Evolutionary conservation across 2,888 invertebrate genomes (phyloP).

Genomic region (Isoperla grammatica): DNA sequence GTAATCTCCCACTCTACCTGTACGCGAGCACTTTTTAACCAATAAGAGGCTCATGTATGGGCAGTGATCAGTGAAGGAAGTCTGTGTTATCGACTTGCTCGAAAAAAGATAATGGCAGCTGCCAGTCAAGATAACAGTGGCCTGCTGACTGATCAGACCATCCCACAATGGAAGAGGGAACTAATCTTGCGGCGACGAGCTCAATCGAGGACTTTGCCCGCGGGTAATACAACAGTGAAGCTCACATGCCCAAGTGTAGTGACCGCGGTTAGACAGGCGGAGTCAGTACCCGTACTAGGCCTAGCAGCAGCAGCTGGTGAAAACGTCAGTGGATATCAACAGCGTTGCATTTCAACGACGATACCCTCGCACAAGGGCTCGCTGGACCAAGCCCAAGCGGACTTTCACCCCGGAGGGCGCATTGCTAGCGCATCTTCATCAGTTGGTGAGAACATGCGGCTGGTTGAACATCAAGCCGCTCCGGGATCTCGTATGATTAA

Average conservation of each 20-base stretch:
- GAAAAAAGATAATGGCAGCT: slow-evolving; percentile 20
- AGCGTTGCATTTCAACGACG: slow-evolving; percentile 23
- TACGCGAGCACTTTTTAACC: slow-evolving; percentile 14
- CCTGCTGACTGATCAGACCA: slow-evolving; percentile 21
- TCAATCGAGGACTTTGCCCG: slow-evolving; percentile 37
- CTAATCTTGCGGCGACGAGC: slow-evolving; percentile 66
- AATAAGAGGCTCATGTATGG: slow-evolving; percentile 11
- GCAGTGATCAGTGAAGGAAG: slow-evolving; percentile 2
- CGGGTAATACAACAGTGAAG: slow-evolving; percentile 33
- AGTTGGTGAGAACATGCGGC: slow-evolving; percentile 34
- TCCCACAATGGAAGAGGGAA: slow-evolving; percentile 82
- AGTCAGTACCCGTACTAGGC: slow-evolving; percentile 11
- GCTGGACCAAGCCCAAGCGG: slow-evolving; percentile 36
- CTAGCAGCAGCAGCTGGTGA: slow-evolving; percentile 22
- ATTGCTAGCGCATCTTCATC: slow-evolving; percentile 33
- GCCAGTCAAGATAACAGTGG: slow-evolving; percentile 24
- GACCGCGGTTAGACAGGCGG: slow-evolving; percentile 29
- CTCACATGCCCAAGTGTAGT: slow-evolving; percentile 35
- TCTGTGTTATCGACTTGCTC: neutral
- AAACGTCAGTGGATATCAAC: slow-evolving; percentile 23
- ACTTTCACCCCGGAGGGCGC: slow-evolving; percentile 37
- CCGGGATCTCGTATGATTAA: slow-evolving; percentile 18
- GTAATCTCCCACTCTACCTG: slow-evolving; percentile 17
- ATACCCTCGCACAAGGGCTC: slow-evolving; percentile 29
- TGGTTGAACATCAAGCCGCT: slow-evolving; percentile 34